These are phyloP conservation scores for Heliconius congener DNA, from an alignment of 1,140 invertebrate genomes.

Conservation along the genomic window DNA sequence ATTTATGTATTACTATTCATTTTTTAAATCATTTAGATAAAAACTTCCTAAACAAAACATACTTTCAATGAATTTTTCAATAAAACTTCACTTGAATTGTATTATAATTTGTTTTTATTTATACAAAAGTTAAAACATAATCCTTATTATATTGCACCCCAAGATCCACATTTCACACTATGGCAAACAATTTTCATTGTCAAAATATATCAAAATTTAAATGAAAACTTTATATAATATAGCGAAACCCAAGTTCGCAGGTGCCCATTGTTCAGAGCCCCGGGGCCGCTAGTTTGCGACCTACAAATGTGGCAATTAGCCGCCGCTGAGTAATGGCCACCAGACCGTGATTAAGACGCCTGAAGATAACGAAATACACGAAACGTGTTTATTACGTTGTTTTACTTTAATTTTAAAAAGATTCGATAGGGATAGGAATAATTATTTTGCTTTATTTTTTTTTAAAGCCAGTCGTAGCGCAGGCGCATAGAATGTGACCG, in stretches of 20 bases:
- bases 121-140: neutral
- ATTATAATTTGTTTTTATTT: neutral
- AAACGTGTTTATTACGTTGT: constrained; percentile 38
- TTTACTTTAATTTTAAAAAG: neutral
- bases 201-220: constrained; percentile 23
- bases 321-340: constrained; percentile 55
- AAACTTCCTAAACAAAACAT: no score
- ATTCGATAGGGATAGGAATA: neutral
- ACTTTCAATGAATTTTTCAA: no score
- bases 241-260: constrained; percentile 20
- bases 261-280: constrained; percentile 23
- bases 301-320: constrained; percentile 69
- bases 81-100: neutral
- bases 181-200: neutral
- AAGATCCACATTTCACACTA: neutral
- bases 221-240: constrained; percentile 17
- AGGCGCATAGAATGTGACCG: no score
- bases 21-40: no score
- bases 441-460: neutral
- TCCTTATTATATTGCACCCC: neutral
- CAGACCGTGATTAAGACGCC: constrained; percentile 65
- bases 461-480: no score
- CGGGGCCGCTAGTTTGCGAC: constrained; percentile 47
- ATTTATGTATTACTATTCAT: no score
- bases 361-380: constrained; percentile 57